Evolutionary conservation across 2,888 invertebrate genomes (phyloP).

Genomic region (Glyphotaelius pellucidus): DNA sequence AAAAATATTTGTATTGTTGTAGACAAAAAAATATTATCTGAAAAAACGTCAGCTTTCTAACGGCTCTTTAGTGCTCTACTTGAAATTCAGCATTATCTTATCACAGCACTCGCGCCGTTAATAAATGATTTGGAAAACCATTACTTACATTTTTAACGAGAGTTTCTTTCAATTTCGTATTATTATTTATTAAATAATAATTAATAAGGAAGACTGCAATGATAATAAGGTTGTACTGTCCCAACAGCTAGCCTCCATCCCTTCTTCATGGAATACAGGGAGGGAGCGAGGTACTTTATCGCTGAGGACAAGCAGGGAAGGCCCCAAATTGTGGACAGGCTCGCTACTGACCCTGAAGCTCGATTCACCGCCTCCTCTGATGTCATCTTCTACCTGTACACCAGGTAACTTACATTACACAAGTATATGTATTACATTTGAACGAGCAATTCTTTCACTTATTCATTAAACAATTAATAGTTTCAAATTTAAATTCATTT

Average conservation of each 20-base stretch:
- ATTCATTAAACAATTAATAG: too few species aligned
- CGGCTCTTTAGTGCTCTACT: too few species aligned
- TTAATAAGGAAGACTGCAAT: too few species aligned
- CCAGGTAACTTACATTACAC: slow-evolving; percentile 43
- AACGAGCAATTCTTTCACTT: too few species aligned
- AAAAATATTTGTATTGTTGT: too few species aligned
- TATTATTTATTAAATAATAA: neutral
- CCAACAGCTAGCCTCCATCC: slow-evolving; percentile 61
- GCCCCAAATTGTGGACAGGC: slow-evolving; percentile 50
- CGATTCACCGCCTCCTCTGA: slow-evolving; percentile 48
- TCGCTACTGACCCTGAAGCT: slow-evolving; percentile 43
- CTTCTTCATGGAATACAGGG: slow-evolving; percentile 49
- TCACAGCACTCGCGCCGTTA: neutral
- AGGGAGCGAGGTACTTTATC: slow-evolving; percentile 53
- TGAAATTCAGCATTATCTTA: neutral
- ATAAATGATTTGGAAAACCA: neutral
- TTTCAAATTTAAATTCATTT: too few species aligned
- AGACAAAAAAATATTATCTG: too few species aligned
- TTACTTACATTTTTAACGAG: neutral
- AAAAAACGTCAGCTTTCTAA: too few species aligned
- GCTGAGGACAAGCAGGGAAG: slow-evolving; percentile 50
- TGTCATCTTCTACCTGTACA: slow-evolving; percentile 54
- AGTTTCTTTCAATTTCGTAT: too few species aligned
- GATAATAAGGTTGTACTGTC: neutral
- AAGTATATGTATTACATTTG: too few species aligned